Base-by-base conservation (phyloP, 1,140 invertebrate genomes). In the Leptopilina clavipes region DNA sequence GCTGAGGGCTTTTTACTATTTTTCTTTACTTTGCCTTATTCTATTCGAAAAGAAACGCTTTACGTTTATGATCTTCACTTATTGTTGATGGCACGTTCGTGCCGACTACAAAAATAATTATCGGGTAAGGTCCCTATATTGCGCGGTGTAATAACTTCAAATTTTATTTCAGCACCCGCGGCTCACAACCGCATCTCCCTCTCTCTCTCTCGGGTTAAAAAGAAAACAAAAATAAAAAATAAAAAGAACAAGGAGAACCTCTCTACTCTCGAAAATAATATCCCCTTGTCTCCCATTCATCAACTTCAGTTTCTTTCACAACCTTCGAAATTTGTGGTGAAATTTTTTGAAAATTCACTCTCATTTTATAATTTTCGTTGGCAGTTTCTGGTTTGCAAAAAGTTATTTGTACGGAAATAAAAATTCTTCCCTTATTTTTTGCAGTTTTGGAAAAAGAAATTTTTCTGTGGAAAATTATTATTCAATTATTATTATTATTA, bases 101-200 rank as follows among this genome's bases (percentile, higher is more conserved):
- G 59, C 59, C 25, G 59, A 65, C 59, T 65, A 65, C 59, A 31
- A 65, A 65, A 65, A 65, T 65, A 65, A 65, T 65, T 65, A 65
- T 65, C 59, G 25, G 59, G 59, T 65, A 65, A n/a, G 59, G 59
- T 31, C 59, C 59, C 59, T 65, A 65, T 65, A 65, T 31, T 31
- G 59, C 59, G 59, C 25, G 59, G 59, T 37, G 59, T 65, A 65
- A 65, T 65, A 65, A 65, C 59, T 65, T 65, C 59, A 31, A 65
- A 65, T 65, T 65, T 65, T 65, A 65, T 65, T 65, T 65, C 59
- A 65, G 59, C 59, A 65, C 59, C 59, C 59, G 59, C 59, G 59
- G 59, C 59, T 65, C 25, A 31, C 10, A n/a, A n/a, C 59, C 22
- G 59, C 25, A 65, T 65, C 59, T n/a, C n/a, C n/a, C n/a, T n/a